Evolutionary conservation across 2,888 invertebrate species (phyloP), one percentile per base, ranked within the genome.

Genomic region (Morpho helenor): DNA sequence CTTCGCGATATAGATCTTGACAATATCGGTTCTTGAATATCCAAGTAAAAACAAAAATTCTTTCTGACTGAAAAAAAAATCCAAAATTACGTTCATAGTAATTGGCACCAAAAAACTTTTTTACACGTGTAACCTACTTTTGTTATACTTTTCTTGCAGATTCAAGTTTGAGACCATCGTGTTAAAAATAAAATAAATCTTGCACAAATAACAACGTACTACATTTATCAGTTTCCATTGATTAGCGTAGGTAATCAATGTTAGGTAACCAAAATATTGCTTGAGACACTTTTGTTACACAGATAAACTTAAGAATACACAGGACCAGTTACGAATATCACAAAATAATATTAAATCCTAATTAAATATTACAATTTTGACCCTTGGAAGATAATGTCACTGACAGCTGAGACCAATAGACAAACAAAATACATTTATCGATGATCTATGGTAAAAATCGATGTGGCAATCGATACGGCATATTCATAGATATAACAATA

Each of bases 31-130:
- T 94, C 95, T 86, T 94, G 94, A 71, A 95, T 92, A 77, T 95
- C 95, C 91, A 95, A 92, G 82, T 95, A 95, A 88, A 95, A 95
- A 77, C 92, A 93, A 75, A 93, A 94, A 80, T 93, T 93, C 72
- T 92, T 92, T 77, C 95, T 79, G 65, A 87, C 90, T 90, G 87
- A 57, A 84, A 84, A 49, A 59, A 52, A 47, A 49, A 54, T 43
- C 40, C 46, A 54, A 49, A 49, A 51, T 55, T 61, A 59, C 40
- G 22, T 52, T 52, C 52, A 51, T 49, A 31, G 9, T n/a, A n/a
- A 45, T 57, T 31, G 5, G 31, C 4, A 5, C 31, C 4, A 31
- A 31, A 31, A 31, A 31, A 31, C 31, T 31, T 53, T 50, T 51
- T 46, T 47, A 47, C 56, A 68, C 64, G 65, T 68, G 69, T 31